Evolutionary conservation across 2,888 invertebrate genomes (phyloP), one percentile per base, ranked within the genome.

Genomic region (Halictus ligatus): DNA sequence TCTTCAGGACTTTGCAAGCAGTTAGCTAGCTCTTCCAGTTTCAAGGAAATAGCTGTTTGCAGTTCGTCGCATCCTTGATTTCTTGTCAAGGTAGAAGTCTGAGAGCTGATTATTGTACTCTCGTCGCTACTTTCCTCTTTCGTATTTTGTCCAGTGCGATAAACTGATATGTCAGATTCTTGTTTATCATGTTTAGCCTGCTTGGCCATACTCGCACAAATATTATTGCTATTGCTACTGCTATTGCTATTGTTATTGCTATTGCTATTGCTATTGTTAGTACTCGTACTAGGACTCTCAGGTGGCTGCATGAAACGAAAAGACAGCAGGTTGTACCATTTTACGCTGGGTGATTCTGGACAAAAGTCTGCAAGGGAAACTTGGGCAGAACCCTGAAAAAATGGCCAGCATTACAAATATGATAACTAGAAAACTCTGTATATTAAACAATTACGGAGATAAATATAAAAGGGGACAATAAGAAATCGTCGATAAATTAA

Each of bases 271-370:
- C 54, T 54, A 54, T 54, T 54, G 54, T n/a, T 91, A 67, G 89
- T 91, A 77, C 92, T 93, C n/a, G 93, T 89, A 72, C 91, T 93
- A n/a, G 95, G 95, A 79, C 94, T 95, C 54, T 94, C 92, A 72
- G 95, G 94, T n/a, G 96, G 95, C 92, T 97, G 97, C 96, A 98
- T 97, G 94, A 97, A 97, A 93, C 97, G 97, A 92, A 98, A 97
- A 95, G 98, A 98, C 80, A 99, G 96, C 88, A 99, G 98, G 94
- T 99, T 99, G 96, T 99, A 99, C 99, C 99, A 99, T 95, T 98
- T 98, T 46, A 97, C 96, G 25, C 98, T 97, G 71, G 97, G 97
- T 12, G 96, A 96, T 89, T 98, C 98, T 0, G 98, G 97, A 93
- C 98, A 98, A 95, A 99, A 99, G 95, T 99, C 99, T 74, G 99